Evolutionary conservation across 2,888 invertebrate genomes (phyloP).

Genomic region (Drosophila monieri): DNA sequence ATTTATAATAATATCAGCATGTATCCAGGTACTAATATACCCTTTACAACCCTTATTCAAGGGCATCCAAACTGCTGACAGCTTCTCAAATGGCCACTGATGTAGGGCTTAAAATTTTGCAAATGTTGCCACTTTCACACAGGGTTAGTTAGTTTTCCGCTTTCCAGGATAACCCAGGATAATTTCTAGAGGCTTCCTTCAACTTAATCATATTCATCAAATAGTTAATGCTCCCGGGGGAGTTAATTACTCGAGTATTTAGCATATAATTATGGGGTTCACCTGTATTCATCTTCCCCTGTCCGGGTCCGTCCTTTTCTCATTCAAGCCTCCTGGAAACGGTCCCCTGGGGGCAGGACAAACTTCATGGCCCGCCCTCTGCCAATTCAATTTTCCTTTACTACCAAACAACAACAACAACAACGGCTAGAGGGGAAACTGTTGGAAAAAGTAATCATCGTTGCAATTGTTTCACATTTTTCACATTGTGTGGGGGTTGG

Average conservation of each 20-base stretch:
- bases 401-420: slow-evolving; percentile 51
- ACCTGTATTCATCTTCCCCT: slow-evolving; percentile 41
- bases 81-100: slow-evolving; percentile 7
- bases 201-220: slow-evolving; percentile 57
- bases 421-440: slow-evolving; percentile 36
- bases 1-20: not conserved
- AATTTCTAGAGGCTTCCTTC: slow-evolving; percentile 52
- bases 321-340: slow-evolving; percentile 38
- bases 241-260: slow-evolving; percentile 73
- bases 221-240: slow-evolving; percentile 53
- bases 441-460: slow-evolving; percentile 74
- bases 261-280: slow-evolving; percentile 74
- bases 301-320: slow-evolving; percentile 1
- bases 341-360: slow-evolving; percentile 53
- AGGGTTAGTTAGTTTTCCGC: slow-evolving; percentile 6
- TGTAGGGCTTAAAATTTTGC: slow-evolving; percentile 50
- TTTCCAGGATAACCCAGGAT: not conserved
- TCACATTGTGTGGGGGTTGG: slow-evolving; percentile 50
- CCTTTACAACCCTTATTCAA: not conserved
- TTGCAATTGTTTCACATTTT: slow-evolving; percentile 79
- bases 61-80: slow-evolving; percentile 43
- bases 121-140: slow-evolving; percentile 58
- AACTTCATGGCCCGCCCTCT: slow-evolving; percentile 58
- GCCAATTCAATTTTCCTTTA: slow-evolving; percentile 77
- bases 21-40: not conserved